Evolutionary conservation across 2,113 vertebrate genomes (phyloP).

Genomic region (Ginglymostoma cirratum): DNA sequence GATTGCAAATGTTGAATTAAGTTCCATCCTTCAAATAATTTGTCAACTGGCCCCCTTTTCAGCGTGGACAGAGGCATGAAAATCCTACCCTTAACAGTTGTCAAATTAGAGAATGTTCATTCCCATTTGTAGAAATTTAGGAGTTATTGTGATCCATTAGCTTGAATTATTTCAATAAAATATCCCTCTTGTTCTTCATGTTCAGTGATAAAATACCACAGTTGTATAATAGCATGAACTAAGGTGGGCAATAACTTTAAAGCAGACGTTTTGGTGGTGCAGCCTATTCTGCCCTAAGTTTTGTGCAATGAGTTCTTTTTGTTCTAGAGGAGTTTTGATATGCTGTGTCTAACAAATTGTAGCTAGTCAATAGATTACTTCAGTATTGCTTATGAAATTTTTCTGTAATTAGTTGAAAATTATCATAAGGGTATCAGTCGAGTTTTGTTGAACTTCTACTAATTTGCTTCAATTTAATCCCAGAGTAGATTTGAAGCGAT

Average conservation of each 20-base stretch:
- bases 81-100: background rate
- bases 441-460: background rate
- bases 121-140: background rate
- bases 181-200: background rate
- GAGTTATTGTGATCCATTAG: background rate
- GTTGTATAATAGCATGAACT: background rate
- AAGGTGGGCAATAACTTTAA: background rate
- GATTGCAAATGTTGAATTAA: background rate
- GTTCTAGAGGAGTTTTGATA: background rate
- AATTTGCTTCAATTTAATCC: background rate
- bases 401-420: background rate
- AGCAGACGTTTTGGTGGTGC: no score
- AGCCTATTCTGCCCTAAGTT: background rate
- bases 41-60: background rate
- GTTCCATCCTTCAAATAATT: background rate
- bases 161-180: background rate
- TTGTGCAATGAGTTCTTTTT: background rate
- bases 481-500: background rate
- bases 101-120: background rate
- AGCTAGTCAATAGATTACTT: background rate
- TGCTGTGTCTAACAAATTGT: background rate
- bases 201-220: background rate
- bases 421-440: background rate
- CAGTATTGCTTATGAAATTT: background rate
- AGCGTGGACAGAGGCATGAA: background rate